Evolutionary conservation across 2,113 vertebrate species (phyloP).

Genomic region (Phoenicopterus ruber): DNA sequence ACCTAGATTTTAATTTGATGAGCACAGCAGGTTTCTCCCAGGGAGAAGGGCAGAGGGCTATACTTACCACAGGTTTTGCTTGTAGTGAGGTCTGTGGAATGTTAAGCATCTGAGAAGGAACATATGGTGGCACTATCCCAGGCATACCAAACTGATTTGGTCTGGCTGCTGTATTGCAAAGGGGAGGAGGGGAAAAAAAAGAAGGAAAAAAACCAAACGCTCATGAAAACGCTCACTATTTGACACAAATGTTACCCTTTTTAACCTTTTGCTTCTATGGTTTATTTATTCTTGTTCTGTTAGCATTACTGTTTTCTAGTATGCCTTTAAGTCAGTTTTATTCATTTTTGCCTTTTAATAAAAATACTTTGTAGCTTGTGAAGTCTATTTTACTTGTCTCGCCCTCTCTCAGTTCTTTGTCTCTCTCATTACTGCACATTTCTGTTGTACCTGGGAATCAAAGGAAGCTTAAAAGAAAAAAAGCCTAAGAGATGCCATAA

Average conservation of each 20-base stretch:
- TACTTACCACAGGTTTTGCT: conserved; percentile 83
- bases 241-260: neutral
- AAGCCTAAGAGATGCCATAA: neutral
- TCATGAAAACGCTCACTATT: neutral
- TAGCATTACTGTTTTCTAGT: neutral
- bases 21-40: neutral
- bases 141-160: conserved; percentile 86
- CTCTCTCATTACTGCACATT: neutral
- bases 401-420: neutral
- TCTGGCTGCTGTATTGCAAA: conserved; percentile 77
- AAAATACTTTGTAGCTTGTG: neutral
- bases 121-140: conserved; percentile 81
- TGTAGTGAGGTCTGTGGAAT: conserved; percentile 86
- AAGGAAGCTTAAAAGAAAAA: neutral
- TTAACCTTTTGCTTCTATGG: neutral
- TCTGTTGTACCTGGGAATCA: neutral
- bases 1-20: neutral
- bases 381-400: neutral
- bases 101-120: conserved; percentile 85
- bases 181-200: neutral
- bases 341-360: neutral
- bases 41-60: neutral
- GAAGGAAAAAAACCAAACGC: neutral
- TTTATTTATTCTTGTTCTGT: neutral
- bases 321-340: neutral